phyloP scores from a whole-genome alignment of 2,888 invertebrate genomes.

The Icerya purchasi region DNA sequence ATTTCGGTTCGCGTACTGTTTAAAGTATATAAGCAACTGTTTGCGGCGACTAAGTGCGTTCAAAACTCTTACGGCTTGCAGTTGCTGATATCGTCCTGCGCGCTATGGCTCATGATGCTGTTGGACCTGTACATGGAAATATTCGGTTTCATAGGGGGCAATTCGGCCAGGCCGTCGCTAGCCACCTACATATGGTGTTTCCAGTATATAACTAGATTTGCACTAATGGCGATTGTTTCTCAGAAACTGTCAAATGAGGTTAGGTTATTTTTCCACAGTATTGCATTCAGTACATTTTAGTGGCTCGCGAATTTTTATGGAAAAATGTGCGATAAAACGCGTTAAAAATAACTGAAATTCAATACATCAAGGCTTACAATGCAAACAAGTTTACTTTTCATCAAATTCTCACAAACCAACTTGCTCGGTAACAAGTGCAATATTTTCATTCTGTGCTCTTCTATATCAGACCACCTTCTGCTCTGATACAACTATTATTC shows the following conservation, averaged over 20 bases:
- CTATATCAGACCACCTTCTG: too few species aligned
- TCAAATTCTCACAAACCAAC: too few species aligned
- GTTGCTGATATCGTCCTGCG: constrained; percentile 2
- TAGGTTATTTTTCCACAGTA: neutral
- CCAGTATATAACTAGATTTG: constrained; percentile 12
- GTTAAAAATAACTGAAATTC: too few species aligned
- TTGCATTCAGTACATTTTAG: too few species aligned
- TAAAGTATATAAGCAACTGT: constrained; percentile 4
- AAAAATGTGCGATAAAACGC: too few species aligned
- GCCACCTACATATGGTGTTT: constrained; percentile 10
- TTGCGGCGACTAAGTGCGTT: constrained; percentile 1
- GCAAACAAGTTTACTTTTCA: too few species aligned
- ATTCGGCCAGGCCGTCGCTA: constrained; percentile 4
- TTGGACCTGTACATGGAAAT: constrained; percentile 13
- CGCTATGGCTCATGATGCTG: constrained; percentile 8
- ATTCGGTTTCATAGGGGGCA: constrained; percentile 2
- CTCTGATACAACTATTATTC: too few species aligned
- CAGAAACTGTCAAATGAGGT: constrained; percentile 14
- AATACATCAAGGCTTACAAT: too few species aligned
- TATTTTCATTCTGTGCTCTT: too few species aligned
- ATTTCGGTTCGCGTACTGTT: neutral
- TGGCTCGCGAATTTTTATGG: too few species aligned
- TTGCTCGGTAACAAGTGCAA: too few species aligned
- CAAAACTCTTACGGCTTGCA: constrained; percentile 5
- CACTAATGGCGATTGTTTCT: constrained; percentile 5